Evolutionary conservation across 2,797 vertebrate species (phyloP).

Genomic region (Heliangelus exortis): DNA sequence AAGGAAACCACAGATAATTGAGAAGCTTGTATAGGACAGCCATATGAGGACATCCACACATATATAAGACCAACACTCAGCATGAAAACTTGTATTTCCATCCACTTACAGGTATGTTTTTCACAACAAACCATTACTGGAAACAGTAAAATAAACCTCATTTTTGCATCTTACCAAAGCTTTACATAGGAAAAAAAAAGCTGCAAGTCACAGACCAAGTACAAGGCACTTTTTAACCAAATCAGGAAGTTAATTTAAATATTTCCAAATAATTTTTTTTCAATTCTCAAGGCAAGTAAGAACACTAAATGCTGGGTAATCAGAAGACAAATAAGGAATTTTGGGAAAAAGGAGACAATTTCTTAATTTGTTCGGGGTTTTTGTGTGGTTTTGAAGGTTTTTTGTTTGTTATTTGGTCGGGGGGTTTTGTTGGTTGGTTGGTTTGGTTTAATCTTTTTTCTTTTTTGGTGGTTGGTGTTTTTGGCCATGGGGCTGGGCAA

Average conservation of each 20-base stretch:
- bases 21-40: not conserved
- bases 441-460: not conserved
- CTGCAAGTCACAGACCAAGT: not conserved
- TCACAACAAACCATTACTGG: not conserved
- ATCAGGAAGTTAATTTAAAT: not conserved
- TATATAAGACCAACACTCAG: not conserved
- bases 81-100: not conserved
- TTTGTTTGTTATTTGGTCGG: too few species aligned
- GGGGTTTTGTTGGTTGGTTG: too few species aligned
- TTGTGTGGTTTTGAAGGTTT: too few species aligned
- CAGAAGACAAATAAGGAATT: not conserved
- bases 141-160: not conserved
- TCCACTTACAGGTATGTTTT: not conserved
- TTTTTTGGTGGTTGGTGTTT: not conserved
- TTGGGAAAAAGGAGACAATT: not conserved
- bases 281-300: not conserved
- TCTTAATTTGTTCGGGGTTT: not conserved
- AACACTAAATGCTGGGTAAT: not conserved
- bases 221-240: not conserved
- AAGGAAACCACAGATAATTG: rapidly evolving
- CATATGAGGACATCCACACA: not conserved
- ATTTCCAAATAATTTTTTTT: not conserved
- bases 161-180: not conserved
- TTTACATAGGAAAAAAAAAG: not conserved
- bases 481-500: rapidly evolving